A percentile compares a stretch with the other conserved stretches of the same genome.
Conservation (phyloP, 2,113 vertebrate species). For the Tenrec ecaudatus region DNA sequence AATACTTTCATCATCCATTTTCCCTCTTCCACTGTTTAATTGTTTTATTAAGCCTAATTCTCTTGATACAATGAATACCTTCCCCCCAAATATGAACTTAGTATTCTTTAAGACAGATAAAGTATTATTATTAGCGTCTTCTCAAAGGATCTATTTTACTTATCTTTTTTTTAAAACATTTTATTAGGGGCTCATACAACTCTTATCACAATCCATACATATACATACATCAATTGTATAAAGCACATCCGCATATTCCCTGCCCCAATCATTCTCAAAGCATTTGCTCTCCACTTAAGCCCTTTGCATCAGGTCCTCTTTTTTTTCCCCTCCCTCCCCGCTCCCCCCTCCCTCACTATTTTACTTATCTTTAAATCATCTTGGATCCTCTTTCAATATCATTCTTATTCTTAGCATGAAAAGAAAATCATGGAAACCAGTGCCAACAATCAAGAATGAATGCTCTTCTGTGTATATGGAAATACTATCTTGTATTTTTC, state of each 20-base stretch:
- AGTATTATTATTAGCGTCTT: slow-evolving; percentile 58
- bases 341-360: too few species aligned
- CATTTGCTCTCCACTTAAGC: too few species aligned
- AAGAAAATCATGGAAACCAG: slow-evolving; percentile 48
- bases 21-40: slow-evolving; percentile 39
- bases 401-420: slow-evolving; percentile 38
- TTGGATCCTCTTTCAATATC: slow-evolving; percentile 50
- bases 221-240: too few species aligned
- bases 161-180: too few species aligned
- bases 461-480: slow-evolving; percentile 49
- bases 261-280: too few species aligned
- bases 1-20: slow-evolving; percentile 3
- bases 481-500: slow-evolving; percentile 62
- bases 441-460: slow-evolving; percentile 59
- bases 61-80: slow-evolving; percentile 39
- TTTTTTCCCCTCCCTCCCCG: too few species aligned
- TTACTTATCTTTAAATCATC: slow-evolving; percentile 68
- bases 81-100: slow-evolving; percentile 30
- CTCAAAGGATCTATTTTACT: slow-evolving; percentile 71
- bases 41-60: slow-evolving; percentile 57
- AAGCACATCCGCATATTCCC: too few species aligned
- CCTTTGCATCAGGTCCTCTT: too few species aligned
- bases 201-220: too few species aligned
- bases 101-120: slow-evolving; percentile 56
- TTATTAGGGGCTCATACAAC: too few species aligned